Evolutionary conservation across 2,888 invertebrate species (phyloP).

Genomic region (Thyatira batis): DNA sequence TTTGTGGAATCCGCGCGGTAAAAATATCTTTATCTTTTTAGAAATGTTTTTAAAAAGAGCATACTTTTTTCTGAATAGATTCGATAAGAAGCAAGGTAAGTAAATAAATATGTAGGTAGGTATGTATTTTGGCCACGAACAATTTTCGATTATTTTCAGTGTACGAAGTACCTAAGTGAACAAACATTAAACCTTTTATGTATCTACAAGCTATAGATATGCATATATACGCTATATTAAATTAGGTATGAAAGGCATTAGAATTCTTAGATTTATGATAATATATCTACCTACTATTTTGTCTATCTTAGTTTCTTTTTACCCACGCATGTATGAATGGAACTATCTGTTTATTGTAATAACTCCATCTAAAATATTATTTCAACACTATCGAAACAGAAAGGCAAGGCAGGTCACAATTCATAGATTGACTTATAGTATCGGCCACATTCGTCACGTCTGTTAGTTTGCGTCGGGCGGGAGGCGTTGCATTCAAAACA

Average conservation of each 20-base stretch:
- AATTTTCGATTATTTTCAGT: too few species aligned
- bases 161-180: too few species aligned
- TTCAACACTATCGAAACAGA: background rate
- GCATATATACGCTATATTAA: too few species aligned
- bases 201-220: too few species aligned
- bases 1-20: conserved; percentile 54
- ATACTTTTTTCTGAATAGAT: conserved; percentile 34
- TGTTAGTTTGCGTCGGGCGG: conserved; percentile 32
- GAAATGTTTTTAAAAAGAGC: conserved; percentile 50
- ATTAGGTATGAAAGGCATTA: too few species aligned
- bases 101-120: too few species aligned
- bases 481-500: conserved; percentile 61
- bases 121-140: too few species aligned
- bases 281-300: too few species aligned
- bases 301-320: too few species aligned
- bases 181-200: too few species aligned
- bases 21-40: conserved; percentile 42
- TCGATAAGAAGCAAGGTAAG: too few species aligned
- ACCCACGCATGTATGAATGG: background rate
- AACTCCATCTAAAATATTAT: background rate
- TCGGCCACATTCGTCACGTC: conserved; percentile 30
- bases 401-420: conserved; percentile 11
- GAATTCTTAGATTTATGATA: too few species aligned
- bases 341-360: conserved; percentile 2
- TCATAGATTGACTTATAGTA: conserved; percentile 45